Evolutionary conservation across 2,797 vertebrate species (phyloP).

Genomic region (Hippopotamyrus pictus): DNA sequence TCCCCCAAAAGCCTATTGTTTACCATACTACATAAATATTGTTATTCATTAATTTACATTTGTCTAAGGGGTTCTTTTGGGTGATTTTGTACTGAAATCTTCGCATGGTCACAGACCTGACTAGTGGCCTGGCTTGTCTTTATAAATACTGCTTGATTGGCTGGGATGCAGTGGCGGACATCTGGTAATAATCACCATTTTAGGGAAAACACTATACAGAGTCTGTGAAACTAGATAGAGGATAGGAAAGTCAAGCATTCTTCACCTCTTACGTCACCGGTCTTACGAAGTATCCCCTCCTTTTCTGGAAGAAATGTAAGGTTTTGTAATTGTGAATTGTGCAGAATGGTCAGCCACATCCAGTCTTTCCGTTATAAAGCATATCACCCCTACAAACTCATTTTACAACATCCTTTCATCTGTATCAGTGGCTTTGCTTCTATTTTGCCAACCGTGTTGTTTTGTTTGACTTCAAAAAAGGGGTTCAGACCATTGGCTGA

Average conservation of each 20-base stretch:
- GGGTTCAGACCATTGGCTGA: background rate
- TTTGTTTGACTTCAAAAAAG: background rate
- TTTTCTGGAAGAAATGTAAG: background rate
- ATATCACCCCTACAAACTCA: background rate
- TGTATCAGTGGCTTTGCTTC: background rate
- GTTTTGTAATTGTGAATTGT: constrained; percentile 15
- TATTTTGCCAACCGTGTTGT: background rate
- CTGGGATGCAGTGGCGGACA: constrained; percentile 31
- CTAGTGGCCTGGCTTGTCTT: background rate
- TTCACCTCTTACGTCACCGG: constrained; percentile 19
- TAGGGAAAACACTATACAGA: constrained; percentile 34
- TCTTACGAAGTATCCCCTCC: background rate
- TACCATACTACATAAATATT: background rate
- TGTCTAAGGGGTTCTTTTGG: background rate
- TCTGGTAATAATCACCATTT: constrained; percentile 46
- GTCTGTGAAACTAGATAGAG: constrained; percentile 26
- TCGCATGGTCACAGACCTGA: background rate
- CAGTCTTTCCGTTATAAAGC: background rate
- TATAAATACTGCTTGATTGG: background rate
- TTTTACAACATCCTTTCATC: background rate
- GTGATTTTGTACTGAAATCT: background rate
- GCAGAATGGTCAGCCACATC: background rate
- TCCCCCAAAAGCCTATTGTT: background rate
- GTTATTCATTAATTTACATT: background rate
- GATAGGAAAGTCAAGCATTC: constrained; percentile 30